Conservation (phyloP, 1,140 invertebrate species). For the Scaptomyza graminum region DNA sequence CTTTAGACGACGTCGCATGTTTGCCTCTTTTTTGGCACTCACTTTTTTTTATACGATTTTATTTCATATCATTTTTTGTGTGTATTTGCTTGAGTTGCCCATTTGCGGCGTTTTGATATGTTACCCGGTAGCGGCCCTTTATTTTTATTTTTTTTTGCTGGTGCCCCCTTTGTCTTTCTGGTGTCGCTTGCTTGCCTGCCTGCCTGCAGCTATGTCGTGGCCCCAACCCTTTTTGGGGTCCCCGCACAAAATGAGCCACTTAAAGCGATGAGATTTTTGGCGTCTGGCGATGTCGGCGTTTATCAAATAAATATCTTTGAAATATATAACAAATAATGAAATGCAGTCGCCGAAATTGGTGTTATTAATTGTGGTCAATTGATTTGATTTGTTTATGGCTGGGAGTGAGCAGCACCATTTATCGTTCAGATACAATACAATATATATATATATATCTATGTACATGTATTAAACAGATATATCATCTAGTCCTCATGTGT, state of each 20-base stretch:
- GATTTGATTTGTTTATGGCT: slow-evolving; percentile 66
- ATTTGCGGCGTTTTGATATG: slow-evolving; percentile 80
- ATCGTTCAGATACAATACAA: slow-evolving; percentile 1
- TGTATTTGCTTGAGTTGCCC: slow-evolving; percentile 58
- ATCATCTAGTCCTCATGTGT: slow-evolving; percentile 20
- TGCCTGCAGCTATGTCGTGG: slow-evolving; percentile 58
- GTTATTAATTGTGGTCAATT: slow-evolving; percentile 76
- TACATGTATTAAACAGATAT: slow-evolving; percentile 16
- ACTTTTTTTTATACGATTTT: slow-evolving; percentile 63
- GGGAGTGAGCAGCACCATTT: slow-evolving; percentile 5
- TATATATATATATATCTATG: background rate
- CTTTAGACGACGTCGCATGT: slow-evolving; percentile 75
- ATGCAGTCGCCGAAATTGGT: slow-evolving; percentile 69
- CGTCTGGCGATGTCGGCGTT: slow-evolving; percentile 70
- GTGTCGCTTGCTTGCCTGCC: slow-evolving; percentile 54
- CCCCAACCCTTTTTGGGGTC: slow-evolving; percentile 33
- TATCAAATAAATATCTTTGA: slow-evolving; percentile 81
- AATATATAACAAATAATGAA: slow-evolving; percentile 81
- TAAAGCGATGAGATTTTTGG: slow-evolving; percentile 81
- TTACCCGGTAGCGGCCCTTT: slow-evolving; percentile 68
- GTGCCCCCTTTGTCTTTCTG: slow-evolving; percentile 21
- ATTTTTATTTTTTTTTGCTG: slow-evolving; percentile 28
- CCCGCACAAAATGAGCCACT: slow-evolving; percentile 67
- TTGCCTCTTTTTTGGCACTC: slow-evolving; percentile 71
- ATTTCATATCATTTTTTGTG: slow-evolving; percentile 72